Percentiles rank a stretch among this genome's conserved stretches.
Evolutionary conservation across 2,113 vertebrate genomes (phyloP).

Genomic region (Neopipo cinnamomea): DNA sequence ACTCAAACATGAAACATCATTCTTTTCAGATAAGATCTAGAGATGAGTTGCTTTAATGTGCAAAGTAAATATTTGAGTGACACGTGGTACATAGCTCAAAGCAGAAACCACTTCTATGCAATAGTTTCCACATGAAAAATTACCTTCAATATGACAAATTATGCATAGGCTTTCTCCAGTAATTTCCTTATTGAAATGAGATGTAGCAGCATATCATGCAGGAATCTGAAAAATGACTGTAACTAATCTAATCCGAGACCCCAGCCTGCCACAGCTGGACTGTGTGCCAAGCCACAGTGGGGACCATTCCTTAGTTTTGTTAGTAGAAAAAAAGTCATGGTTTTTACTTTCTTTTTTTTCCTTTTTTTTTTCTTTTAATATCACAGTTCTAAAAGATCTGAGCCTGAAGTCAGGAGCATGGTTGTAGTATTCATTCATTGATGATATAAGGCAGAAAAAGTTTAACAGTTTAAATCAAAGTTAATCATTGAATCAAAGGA

Average conservation of each 20-base stretch:
- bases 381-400: neutral
- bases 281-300: neutral
- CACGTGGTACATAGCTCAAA: neutral
- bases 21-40: slow-evolving; percentile 10
- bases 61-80: slow-evolving; percentile 8
- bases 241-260: neutral
- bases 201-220: neutral
- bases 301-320: neutral
- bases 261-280: neutral
- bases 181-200: neutral
- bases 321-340: neutral
- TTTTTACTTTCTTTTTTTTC: neutral
- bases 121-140: neutral
- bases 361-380: neutral
- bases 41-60: neutral
- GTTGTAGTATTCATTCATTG: neutral
- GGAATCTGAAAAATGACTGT: neutral
- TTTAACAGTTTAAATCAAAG: neutral
- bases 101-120: neutral
- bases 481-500: neutral
- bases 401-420: neutral
- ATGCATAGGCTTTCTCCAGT: neutral
- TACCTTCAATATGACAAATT: neutral
- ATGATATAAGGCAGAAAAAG: neutral
- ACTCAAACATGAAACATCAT: neutral